A percentile compares a stretch with the other conserved stretches of the same genome.
Conservation (phyloP, 2,888 invertebrate species). For the Zygaena filipendulae region DNA sequence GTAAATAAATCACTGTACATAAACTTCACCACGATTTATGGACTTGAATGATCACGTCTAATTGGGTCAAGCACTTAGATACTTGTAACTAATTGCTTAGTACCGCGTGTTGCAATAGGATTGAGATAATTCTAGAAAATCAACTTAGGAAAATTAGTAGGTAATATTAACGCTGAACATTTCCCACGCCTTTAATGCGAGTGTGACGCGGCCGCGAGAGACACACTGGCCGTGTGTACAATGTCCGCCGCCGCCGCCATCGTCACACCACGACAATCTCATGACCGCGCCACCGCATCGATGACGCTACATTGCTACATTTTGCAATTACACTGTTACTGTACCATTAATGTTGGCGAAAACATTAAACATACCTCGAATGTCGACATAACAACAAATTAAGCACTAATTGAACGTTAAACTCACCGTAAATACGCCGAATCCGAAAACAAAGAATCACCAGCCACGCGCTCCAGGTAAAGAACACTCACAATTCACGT, state of each 20-base stretch:
- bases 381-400: slow-evolving; percentile 18
- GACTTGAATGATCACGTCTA: too few species aligned
- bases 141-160: too few species aligned
- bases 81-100: too few species aligned
- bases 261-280: slow-evolving; percentile 26
- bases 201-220: slow-evolving; percentile 43
- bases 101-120: too few species aligned
- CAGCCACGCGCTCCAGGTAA: slow-evolving; percentile 68
- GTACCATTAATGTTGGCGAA: slow-evolving; percentile 15
- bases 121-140: too few species aligned
- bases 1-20: too few species aligned
- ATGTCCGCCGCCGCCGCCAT: slow-evolving; percentile 29
- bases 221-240: slow-evolving; percentile 32
- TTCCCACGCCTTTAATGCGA: too few species aligned
- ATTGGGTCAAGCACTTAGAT: too few species aligned
- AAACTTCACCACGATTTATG: too few species aligned
- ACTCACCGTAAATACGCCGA: slow-evolving; percentile 60
- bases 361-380: slow-evolving; percentile 15
- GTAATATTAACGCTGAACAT: too few species aligned
- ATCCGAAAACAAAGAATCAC: slow-evolving; percentile 67
- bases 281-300: slow-evolving; percentile 29
- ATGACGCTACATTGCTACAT: slow-evolving; percentile 36
- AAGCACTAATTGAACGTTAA: slow-evolving; percentile 15
- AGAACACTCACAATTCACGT: slow-evolving; percentile 65
- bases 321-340: slow-evolving; percentile 18